Evolutionary conservation across 2,888 invertebrate genomes (phyloP), one percentile per base, ranked within the genome.

Genomic region (Hylaea fasciaria): DNA sequence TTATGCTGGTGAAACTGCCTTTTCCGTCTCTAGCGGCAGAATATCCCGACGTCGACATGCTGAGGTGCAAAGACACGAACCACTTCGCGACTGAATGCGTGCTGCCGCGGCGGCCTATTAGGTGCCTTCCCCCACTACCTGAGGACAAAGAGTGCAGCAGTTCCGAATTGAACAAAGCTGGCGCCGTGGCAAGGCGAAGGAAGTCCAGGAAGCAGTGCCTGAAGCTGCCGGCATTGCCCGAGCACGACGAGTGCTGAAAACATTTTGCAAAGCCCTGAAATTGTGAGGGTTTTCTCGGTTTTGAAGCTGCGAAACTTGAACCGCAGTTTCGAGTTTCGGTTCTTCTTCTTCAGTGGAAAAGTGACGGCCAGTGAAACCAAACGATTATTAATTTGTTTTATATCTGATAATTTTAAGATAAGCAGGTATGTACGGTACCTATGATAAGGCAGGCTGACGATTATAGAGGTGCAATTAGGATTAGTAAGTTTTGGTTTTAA

Each of bases 131-230:
- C 7, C 84, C 91, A 0, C 67, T 91, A 16, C 90, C 89, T 0
- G 91, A 91, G 65, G 91, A 91, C 66, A 87, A 86, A 63, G 91
- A 91, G 65, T 89, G 88, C 79, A 86, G 83, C 56, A 87, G 78
- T 57, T 76, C 70, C 0, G 90, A 89, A 48, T 66, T 87, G 55
- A 85, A 81, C 58, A 89, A 83, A 62, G 78, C 81, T 60, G 83
- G 73, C 59, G 80, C 78, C 57, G 78, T 81, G 32, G 78, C 80
- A 22, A 78, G 80, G 55, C 80, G 83, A 59, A 81, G 85, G 40
- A 86, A 87, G 64, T 79, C 85, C 64, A 77, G 90, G 57, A 83
- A 81, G 32, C 87, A 86, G 57, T 82, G 81, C 35, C 69, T 87
- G 0, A 77, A 82, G 40, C 70, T 91, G 22, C 91, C 91, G 55